A percentile compares a stretch with the other conserved stretches of the same genome.
phyloP scores from a whole-genome alignment of 2,888 invertebrate genomes.

The Papilio gigon region DNA sequence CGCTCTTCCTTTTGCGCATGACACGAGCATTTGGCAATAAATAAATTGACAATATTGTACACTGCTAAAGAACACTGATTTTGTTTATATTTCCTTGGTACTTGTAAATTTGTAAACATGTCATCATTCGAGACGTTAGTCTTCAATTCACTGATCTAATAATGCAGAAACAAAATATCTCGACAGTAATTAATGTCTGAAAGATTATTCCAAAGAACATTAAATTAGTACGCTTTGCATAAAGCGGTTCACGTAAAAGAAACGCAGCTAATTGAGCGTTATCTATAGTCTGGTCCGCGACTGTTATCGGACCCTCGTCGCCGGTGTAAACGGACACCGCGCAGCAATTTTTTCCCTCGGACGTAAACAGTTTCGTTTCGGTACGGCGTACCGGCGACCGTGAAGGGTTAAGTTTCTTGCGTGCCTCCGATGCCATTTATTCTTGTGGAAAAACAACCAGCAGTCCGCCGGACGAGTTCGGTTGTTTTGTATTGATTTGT shows the following conservation, averaged over 20 bases:
- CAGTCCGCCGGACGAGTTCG: conserved; percentile 7
- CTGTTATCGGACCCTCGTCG: conserved; percentile 66
- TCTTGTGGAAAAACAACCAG: conserved; percentile 39
- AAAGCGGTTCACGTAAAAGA: conserved; percentile 59
- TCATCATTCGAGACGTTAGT: too few relatives aligned
- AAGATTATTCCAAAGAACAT: background rate
- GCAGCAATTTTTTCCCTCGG: conserved; percentile 55
- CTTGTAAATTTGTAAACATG: too few relatives aligned
- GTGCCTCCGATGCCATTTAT: conserved; percentile 48
- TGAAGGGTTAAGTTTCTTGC: conserved; percentile 65
- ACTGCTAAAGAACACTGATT: background rate
- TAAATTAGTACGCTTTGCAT: conserved; percentile 48
- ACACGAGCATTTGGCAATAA: conserved; percentile 1
- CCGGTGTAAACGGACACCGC: conserved; percentile 67
- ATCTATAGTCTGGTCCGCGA: conserved; percentile 63
- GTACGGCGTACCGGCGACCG: conserved; percentile 55
- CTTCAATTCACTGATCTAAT: background rate
- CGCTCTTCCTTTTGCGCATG: conserved; percentile 20
- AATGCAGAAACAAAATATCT: background rate
- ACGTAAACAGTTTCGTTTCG: conserved; percentile 68
- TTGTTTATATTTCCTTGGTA: background rate
- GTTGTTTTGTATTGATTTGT: conserved; percentile 25
- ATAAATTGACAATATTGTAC: conserved; percentile 1
- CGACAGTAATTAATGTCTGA: background rate
- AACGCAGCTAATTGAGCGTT: conserved; percentile 76